Percentiles rank a stretch among this genome's conserved stretches.
Evolutionary conservation across 2,113 vertebrate genomes (phyloP).

Genomic region (Felis chaus): DNA sequence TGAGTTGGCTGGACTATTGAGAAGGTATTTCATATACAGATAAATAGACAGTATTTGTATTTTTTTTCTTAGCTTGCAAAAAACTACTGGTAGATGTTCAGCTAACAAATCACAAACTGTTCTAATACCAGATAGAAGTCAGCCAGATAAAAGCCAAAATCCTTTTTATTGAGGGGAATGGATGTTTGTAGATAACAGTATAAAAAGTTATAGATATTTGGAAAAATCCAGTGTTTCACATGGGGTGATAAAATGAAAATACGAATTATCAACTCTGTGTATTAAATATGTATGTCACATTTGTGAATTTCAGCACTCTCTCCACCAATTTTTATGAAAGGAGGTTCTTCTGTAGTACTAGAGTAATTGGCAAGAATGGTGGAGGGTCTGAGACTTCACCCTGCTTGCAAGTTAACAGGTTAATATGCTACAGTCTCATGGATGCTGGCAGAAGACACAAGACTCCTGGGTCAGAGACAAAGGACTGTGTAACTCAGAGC

Average conservation of each 20-base stretch:
- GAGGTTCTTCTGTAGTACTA: background rate
- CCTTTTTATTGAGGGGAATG: background rate
- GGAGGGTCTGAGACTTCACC: background rate
- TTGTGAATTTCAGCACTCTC: background rate
- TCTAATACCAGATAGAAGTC: background rate
- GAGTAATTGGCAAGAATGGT: background rate
- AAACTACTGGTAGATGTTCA: background rate
- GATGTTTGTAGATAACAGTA: background rate
- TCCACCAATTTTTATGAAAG: background rate
- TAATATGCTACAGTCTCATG: accelerated
- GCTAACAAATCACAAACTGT: constrained; percentile 44
- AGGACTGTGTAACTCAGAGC: background rate
- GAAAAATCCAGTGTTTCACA: background rate
- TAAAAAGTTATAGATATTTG: background rate
- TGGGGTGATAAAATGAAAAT: background rate
- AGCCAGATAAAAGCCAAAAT: background rate
- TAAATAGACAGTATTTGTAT: constrained; percentile 4
- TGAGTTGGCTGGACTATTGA: constrained; percentile 9
- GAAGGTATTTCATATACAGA: constrained; percentile 27
- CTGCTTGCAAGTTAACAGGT: too few species aligned
- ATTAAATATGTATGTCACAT: background rate
- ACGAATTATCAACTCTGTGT: background rate
- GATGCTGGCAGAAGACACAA: background rate
- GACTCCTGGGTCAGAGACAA: background rate
- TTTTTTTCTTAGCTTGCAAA: constrained; percentile 64